Base-by-base conservation (phyloP, 2,797 vertebrate genomes). In the Acrocephalus scirpaceus region DNA sequence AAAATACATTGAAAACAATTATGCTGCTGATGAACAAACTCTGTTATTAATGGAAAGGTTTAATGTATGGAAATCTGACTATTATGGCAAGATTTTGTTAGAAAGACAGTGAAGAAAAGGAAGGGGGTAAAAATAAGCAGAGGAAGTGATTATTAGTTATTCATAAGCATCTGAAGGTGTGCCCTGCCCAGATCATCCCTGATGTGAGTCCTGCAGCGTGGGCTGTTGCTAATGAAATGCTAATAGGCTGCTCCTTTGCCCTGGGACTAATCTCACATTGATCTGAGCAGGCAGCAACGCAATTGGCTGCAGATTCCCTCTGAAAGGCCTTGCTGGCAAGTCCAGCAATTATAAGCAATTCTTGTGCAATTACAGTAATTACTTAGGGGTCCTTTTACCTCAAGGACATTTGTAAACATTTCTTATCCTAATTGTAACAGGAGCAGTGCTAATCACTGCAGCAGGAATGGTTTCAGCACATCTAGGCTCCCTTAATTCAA, bases 161-260 rank as follows among this genome's bases (percentile, higher is more conserved):
- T 95, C 80, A 65, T 67, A 89, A 92, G 80, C 44, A 53, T 85
- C 78, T 96, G 54, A 89, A 89, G 60, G 50, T 79, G 36, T 20
- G 16, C 45, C 69, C 51, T 87, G 42, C 22, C 69, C 85, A 61
- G 60, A 8, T 53, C 60, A 88, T 92, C 57, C 83, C 53, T 64
- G 34, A 6, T 60, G 64, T 54, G 69, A 88, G 51, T 47, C 75
- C 86, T 56, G 89, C 48, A 70, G 66, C n/a, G 23, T 64, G 71
- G 84, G 84, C 86, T 85, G 71, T 10, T 72, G 61, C 79, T 95
- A 95, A 95, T 77, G 91, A 94, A 94, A 96, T 81, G 90, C 47
- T 92, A 72, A 91, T 36, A 65, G 73, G 42, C 88, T 93, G 65
- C 61, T 82, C 54, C 60, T 91, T 48, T 93, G 77, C 84, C 93